Evolutionary conservation across 1,140 invertebrate genomes (phyloP), one percentile per base, ranked within the genome.

Genomic region (Monochamus saltuarius): DNA sequence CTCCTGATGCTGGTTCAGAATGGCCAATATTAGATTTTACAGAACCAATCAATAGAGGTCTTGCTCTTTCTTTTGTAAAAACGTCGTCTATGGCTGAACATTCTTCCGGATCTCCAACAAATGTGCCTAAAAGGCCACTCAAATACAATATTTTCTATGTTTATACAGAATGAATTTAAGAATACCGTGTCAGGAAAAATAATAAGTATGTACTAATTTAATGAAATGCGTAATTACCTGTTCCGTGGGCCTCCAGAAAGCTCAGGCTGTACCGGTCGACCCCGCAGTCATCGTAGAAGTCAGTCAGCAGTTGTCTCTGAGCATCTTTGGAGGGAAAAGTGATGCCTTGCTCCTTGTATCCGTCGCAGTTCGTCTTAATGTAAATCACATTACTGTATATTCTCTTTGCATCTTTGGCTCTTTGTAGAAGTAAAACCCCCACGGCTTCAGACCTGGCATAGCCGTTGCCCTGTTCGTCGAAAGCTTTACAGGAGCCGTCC

Each of bases 1-100:
- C 77, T 59, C 94, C 94, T 36, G 93, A 95, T 1, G 90, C 89
- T 7, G 93, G 88, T 77, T 98, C 96, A 0, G 90, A 84, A 75
- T 98, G 96, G 0, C 96, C 96, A 70, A 97, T 83, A 76, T 97
- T 97, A 0, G 94, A 94, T 74, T 98, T 98, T 1, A 95, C 83
- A 0, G 94, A 93, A 4, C 95, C 95, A 63, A 98, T 89, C 29
- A 84, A 75, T 0, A 98, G 78, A 0, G 94, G 91, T 1, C 77
- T 79, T 0, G 68, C 79, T 14, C 88, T 79, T 7, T 84, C 84
- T 4, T 81, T 84, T 61, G 89, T 91, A 69, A 97, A 89, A 2
- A 94, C 82, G 65, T 87, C 85, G 13, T 92, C 87, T 11, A 98
- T 86, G 0, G 92, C 90, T 67, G 87, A 84, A 1, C 94, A 74